Base-by-base conservation (phyloP, 2,113 vertebrate genomes). In the Myiozetetes cayanensis region DNA sequence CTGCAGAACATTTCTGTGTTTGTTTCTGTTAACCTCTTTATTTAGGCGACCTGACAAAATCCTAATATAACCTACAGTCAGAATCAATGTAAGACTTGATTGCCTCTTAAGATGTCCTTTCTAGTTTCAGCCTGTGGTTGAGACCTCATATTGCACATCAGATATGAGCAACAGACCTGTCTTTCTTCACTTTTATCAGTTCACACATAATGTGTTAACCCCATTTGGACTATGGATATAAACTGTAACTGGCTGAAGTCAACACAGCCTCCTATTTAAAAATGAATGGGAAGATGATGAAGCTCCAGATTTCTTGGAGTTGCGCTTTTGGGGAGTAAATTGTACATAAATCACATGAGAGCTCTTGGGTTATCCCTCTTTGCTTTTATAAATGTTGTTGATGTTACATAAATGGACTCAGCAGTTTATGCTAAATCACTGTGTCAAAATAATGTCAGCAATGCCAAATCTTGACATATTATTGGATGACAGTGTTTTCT, bases 121-220 rank as follows among this genome's bases (percentile, higher is more conserved):
- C 56, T 58, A 70, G 59, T 58, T 65, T 92, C 58, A 93, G 67
- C 18, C 31, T 80, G 76, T 41, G 23, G 3, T 35, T 81, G 31
- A 56, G 25, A 14, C 27, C 18, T 72, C 22, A 24, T 44, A 10
- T 28, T 78, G 72, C 14, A 46, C 8, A 3, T 12, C 39, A 59
- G 19, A 24, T 62, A 23, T n/a, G 59, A 55, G 10, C 59, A 81
- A 53, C 1, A 75, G 66, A 37, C n/a, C 11, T 55, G 21, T 28
- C 30, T 58, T 90, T 27, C 44, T 59, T 59, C 22, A 21, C 6
- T 53, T 67, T 39, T 49, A 47, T 30, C 30, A 24, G 13, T 81
- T 90, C 61, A 37, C 17, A 27, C 0, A 0, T 41, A 82, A 67
- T 0, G 0, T n/a, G 24, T 68, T 47, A 76, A 70, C 13, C 12